Base-by-base conservation (phyloP, 2,888 invertebrate genomes). In the Neelides folsomi region DNA sequence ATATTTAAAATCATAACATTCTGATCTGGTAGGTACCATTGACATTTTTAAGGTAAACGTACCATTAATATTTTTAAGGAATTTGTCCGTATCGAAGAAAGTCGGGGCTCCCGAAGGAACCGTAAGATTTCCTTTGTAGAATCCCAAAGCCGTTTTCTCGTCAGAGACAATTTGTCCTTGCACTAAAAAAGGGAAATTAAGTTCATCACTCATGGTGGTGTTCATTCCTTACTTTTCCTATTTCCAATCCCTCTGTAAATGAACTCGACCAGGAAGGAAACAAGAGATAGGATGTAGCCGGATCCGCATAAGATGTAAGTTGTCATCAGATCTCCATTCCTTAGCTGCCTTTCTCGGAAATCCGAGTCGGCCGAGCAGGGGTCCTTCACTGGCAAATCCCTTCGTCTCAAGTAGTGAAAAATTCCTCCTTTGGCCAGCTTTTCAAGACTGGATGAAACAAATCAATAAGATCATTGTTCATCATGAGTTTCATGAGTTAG, bases 321-420 rank as follows among this genome's bases (percentile, higher is more conserved):
- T 75, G 86, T 81, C 63, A 78, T 69, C 1, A 89, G 75, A 68
- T 89, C 88, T 3, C 79, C 76, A 67, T 86, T 84, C 57, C 80
- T 72, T 7, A 89, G 71, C 66, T 81, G 81, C 1, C 87, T 75
- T 66, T 88, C 88, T 39, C 80, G 84, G 52, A 83, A 83, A 60
- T 82, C 83, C 59, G 88, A 72, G 69, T 88, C 80, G 48, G 86
- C 74, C 0, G 88, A 87, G 62, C 89, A 89, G 43, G 87, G 83
- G 67, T 80, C 79, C 0, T 83, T 81, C 59, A 79, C 76, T 0
- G 88, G 86, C 59, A 86, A 68, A 58, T 79, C 76, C 54, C 74
- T 71, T 1, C 73, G 72, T 47, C 80, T 74, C 47, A 82, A 74
- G 64, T 79, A 80, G 56, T 79, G 77, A 8, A 87, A 76, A 51